phyloP scores from a whole-genome alignment of 2,797 vertebrate species.

The Squalus acanthias region DNA sequence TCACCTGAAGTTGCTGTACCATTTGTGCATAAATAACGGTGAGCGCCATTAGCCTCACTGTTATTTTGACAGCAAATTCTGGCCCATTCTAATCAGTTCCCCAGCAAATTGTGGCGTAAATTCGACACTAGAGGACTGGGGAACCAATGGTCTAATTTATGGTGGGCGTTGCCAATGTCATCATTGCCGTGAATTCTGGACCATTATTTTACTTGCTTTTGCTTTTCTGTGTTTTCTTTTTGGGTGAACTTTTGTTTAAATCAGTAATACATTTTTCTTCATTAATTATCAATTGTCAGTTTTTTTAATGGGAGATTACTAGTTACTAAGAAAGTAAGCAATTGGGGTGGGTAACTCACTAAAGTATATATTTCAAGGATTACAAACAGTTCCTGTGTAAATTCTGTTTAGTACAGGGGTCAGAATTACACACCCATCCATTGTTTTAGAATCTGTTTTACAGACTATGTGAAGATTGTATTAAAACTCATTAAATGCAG shows the following conservation, averaged over 20 bases:
- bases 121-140: background rate
- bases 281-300: background rate
- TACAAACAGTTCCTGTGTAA: background rate
- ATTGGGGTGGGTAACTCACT: background rate
- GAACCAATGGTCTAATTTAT: background rate
- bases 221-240: background rate
- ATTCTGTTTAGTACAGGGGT: background rate
- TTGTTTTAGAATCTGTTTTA: constrained; percentile 26
- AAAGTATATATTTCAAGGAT: background rate
- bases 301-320: background rate
- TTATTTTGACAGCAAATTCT: background rate
- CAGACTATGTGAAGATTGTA: constrained; percentile 1
- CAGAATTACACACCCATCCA: background rate
- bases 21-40: too few relatives aligned
- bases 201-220: background rate
- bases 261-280: background rate
- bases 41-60: background rate
- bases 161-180: background rate
- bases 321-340: background rate
- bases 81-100: background rate
- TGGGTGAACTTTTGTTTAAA: background rate
- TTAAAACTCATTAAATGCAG: background rate
- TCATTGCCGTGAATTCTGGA: background rate
- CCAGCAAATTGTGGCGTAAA: background rate
- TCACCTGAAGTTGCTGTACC: too few relatives aligned